phyloP scores from a whole-genome alignment of 2,797 vertebrate genomes.

The Poliocrania exsul region DNA sequence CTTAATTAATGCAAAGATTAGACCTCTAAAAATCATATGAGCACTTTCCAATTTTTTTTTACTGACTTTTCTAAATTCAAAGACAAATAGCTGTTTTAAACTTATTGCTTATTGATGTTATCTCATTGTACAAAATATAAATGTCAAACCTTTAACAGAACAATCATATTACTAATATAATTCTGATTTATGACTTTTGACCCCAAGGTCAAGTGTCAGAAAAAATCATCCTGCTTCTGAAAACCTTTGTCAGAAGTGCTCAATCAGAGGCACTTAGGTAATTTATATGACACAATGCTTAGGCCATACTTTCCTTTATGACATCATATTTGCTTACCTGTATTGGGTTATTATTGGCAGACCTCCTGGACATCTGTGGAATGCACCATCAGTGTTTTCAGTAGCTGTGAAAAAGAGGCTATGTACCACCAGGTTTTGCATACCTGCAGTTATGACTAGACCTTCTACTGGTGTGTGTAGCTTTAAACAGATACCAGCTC shows the following conservation, averaged over 20 bases:
- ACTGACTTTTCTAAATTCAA: neutral
- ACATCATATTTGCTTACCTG: no score
- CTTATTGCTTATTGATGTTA: constrained; percentile 26
- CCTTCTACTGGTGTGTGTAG: neutral
- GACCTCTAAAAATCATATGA: neutral
- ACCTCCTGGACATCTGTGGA: neutral
- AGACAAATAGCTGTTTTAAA: constrained; percentile 20
- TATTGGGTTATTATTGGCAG: no score
- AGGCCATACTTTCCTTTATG: neutral
- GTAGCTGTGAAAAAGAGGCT: neutral
- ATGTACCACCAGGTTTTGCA: neutral
- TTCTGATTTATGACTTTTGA: constrained; percentile 35
- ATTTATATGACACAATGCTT: neutral
- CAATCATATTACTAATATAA: constrained; percentile 31
- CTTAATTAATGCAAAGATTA: neutral
- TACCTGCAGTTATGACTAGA: neutral
- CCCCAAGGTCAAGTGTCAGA: constrained; percentile 2
- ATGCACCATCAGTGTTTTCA: neutral
- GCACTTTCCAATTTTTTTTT: neutral
- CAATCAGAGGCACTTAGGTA: neutral
- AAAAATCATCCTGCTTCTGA: constrained; percentile 9
- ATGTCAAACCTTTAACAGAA: constrained; percentile 42
- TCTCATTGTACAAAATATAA: constrained; percentile 29
- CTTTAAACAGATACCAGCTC: neutral
- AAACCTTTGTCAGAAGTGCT: neutral